These are phyloP conservation scores for Pseudanteris insignis DNA, from an alignment of 2,888 invertebrate genomes.

Conservation along the genomic window DNA sequence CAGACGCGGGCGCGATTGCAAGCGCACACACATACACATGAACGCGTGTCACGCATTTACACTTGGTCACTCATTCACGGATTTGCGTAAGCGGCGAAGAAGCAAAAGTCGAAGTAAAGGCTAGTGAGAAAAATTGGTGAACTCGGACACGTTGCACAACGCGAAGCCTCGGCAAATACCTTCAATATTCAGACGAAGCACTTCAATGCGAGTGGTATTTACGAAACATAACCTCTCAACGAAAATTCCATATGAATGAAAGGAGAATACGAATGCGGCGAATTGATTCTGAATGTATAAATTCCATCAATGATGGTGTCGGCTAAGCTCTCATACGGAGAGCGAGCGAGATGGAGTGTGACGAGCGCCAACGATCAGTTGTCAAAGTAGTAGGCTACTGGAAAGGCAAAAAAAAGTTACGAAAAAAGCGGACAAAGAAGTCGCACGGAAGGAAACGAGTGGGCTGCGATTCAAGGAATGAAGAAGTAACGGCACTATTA, in stretches of 20 bases:
- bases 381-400: neutral
- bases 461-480: conserved; percentile 6
- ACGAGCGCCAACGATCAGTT: neutral
- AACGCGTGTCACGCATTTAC: no score
- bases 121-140: conserved; percentile 1
- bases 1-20: no score
- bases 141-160: conserved; percentile 4
- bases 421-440: neutral
- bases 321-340: no score
- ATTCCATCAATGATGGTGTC: no score
- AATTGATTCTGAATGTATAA: neutral
- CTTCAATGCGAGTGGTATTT: conserved; percentile 16
- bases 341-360: neutral
- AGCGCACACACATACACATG: no score
- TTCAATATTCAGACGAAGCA: conserved; percentile 24
- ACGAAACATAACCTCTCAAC: conserved; percentile 34
- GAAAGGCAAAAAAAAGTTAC: neutral
- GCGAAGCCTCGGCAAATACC: conserved; percentile 10
- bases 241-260: conserved; percentile 22
- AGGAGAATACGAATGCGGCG: neutral
- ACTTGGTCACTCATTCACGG: no score
- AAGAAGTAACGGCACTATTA: conserved; percentile 33
- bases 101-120: no score
- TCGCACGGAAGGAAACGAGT: neutral
- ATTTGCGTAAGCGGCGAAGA: neutral